A percentile compares a stretch with the other conserved stretches of the same genome.
These are phyloP conservation scores for Ochotona curzoniae DNA, from an alignment of 2,113 vertebrate genomes.

Conservation along the genomic window DNA sequence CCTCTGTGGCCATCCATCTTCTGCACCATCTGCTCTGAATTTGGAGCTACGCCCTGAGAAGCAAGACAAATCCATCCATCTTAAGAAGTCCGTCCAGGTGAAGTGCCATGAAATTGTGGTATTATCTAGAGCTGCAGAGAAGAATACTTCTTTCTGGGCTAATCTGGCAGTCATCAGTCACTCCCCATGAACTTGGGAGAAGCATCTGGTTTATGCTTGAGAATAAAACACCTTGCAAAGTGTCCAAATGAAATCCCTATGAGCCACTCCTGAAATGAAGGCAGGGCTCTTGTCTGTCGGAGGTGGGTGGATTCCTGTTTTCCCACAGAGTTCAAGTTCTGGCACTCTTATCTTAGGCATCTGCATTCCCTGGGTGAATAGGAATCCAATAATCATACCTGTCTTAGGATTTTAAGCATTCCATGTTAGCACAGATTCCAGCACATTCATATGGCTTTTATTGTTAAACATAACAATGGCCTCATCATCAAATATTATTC, in stretches of 20 bases:
- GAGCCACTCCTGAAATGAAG: slow-evolving; percentile 24
- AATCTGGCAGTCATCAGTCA: slow-evolving; percentile 35
- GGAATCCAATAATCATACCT: slow-evolving; percentile 52
- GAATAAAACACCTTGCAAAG: slow-evolving; percentile 45
- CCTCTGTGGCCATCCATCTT: slow-evolving; percentile 52
- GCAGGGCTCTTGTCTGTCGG: not conserved
- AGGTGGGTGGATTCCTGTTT: not conserved
- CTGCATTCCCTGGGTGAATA: slow-evolving; percentile 25
- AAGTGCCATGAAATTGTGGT: slow-evolving; percentile 15
- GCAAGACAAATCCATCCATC: slow-evolving; percentile 54
- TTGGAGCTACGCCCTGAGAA: slow-evolving; percentile 22
- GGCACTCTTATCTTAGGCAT: slow-evolving; percentile 34
- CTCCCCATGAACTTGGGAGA: slow-evolving; percentile 40
- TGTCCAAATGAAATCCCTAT: not conserved
- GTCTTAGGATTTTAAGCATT: slow-evolving; percentile 66
- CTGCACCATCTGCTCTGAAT: slow-evolving; percentile 58
- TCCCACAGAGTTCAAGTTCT: slow-evolving; percentile 33
- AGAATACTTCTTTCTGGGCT: slow-evolving; percentile 55
- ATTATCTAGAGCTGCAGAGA: slow-evolving; percentile 37
- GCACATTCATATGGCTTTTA: slow-evolving; percentile 50
- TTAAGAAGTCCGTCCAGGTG: slow-evolving; percentile 22
- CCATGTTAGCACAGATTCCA: not conserved
- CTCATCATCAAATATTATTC: slow-evolving; percentile 45
- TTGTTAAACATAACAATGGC: slow-evolving; percentile 51
- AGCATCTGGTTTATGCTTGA: slow-evolving; percentile 52